A percentile compares a stretch with the other conserved stretches of the same genome.
These are phyloP conservation scores for Manduca sexta DNA, from an alignment of 1,140 invertebrate species.

Conservation along the genomic window DNA sequence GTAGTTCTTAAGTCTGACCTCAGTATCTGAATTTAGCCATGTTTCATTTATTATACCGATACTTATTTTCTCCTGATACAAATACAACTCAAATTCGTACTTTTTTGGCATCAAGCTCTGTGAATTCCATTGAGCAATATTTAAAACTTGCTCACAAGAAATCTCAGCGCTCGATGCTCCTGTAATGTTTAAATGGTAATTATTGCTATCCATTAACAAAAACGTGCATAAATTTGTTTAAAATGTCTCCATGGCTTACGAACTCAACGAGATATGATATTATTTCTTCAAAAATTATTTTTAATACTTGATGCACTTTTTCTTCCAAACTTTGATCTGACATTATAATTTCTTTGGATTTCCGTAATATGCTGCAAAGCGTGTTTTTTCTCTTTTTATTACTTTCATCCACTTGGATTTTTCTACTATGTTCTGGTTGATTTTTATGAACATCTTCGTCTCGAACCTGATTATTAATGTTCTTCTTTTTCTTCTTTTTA, in stretches of 20 bases:
- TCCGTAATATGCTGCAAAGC: background rate
- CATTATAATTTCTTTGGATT: background rate
- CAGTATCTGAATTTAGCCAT: constrained; percentile 9
- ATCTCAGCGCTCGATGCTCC: too few species aligned
- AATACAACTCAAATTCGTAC: constrained; percentile 4
- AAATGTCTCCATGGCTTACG: background rate
- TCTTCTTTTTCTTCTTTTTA: too few species aligned
- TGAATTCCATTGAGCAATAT: constrained; percentile 14
- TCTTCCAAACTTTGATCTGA: background rate
- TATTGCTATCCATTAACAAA: background rate
- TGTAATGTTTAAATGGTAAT: too few species aligned
- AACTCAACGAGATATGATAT: background rate
- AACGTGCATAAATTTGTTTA: background rate
- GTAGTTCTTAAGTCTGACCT: constrained; percentile 3
- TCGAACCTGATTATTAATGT: too few species aligned
- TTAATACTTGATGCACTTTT: background rate
- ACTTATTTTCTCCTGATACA: constrained; percentile 10
- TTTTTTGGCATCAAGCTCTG: constrained; percentile 15
- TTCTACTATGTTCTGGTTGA: background rate
- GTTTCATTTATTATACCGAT: constrained; percentile 7
- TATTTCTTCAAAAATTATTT: background rate
- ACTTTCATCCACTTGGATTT: background rate
- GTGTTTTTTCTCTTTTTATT: background rate
- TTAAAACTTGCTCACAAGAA: constrained; percentile 1
- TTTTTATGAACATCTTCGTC: background rate